A percentile compares a stretch with the other conserved stretches of the same genome.
Evolutionary conservation across 2,113 vertebrate species (phyloP).

Genomic region (Eidolon helvum): DNA sequence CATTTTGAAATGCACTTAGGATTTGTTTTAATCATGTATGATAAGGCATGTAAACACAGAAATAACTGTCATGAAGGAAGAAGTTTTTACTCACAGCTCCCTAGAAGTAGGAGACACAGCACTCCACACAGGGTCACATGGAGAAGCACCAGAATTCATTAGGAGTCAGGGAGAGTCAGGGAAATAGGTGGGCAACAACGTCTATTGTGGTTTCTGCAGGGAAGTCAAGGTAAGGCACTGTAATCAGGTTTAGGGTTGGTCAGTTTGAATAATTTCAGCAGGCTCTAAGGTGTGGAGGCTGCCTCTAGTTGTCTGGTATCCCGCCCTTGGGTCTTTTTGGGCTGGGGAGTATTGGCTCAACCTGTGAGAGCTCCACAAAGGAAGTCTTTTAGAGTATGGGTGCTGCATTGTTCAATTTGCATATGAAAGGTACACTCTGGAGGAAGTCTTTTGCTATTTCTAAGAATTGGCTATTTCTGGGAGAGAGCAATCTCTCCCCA

Average conservation of each 20-base stretch:
- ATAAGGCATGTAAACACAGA: background rate
- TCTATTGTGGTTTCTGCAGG: background rate
- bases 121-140: fast-evolving
- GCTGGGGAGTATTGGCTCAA: background rate
- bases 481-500: background rate
- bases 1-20: background rate
- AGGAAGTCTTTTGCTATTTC: background rate
- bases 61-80: background rate
- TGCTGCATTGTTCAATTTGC: background rate
- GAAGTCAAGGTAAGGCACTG: background rate
- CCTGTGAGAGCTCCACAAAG: background rate
- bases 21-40: background rate
- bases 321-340: background rate
- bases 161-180: background rate
- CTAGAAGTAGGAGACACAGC: background rate
- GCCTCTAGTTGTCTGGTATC: background rate
- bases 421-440: background rate
- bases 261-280: background rate
- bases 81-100: background rate
- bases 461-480: background rate
- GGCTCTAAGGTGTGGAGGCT: background rate
- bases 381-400: background rate
- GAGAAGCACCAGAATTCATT: background rate
- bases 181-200: background rate
- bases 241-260: background rate